Evolutionary conservation across 1,140 invertebrate species (phyloP).

Genomic region (Anastrepha ludens): DNA sequence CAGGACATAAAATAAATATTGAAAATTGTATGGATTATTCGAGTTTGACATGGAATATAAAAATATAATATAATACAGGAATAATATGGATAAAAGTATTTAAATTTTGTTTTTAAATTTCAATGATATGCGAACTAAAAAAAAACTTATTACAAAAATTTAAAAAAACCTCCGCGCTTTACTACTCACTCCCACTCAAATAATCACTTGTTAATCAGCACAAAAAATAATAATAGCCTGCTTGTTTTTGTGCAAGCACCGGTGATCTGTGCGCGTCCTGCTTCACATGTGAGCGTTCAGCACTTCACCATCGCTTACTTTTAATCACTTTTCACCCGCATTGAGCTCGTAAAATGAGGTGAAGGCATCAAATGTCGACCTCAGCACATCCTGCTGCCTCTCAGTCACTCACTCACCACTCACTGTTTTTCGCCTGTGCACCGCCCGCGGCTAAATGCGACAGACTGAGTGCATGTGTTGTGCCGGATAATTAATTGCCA

Average conservation of each 20-base stretch:
- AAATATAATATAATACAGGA: no score
- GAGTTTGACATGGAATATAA: no score
- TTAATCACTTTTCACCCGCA: constrained; percentile 38
- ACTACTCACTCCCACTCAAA: neutral
- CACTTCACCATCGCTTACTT: constrained; percentile 7
- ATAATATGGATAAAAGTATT: no score
- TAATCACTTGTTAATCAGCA: neutral
- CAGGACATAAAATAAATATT: no score
- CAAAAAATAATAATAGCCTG: neutral
- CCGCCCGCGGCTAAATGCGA: constrained; percentile 35
- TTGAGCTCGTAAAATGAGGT: constrained; percentile 14
- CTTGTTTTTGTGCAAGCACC: no score
- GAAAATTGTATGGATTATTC: no score
- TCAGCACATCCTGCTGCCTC: neutral
- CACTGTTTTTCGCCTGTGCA: neutral
- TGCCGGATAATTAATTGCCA: constrained; percentile 51
- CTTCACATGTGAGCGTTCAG: neutral
- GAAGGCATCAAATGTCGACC: constrained; percentile 2
- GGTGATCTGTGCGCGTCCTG: neutral
- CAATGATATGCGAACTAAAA: no score
- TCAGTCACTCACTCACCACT: neutral
- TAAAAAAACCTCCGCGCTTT: no score
- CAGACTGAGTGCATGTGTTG: constrained; percentile 9
- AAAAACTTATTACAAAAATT: no score
- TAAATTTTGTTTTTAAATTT: no score